Percentiles rank a stretch among this genome's conserved stretches.
phyloP scores from a whole-genome alignment of 2,797 vertebrate genomes.

The Morelia viridis region DNA sequence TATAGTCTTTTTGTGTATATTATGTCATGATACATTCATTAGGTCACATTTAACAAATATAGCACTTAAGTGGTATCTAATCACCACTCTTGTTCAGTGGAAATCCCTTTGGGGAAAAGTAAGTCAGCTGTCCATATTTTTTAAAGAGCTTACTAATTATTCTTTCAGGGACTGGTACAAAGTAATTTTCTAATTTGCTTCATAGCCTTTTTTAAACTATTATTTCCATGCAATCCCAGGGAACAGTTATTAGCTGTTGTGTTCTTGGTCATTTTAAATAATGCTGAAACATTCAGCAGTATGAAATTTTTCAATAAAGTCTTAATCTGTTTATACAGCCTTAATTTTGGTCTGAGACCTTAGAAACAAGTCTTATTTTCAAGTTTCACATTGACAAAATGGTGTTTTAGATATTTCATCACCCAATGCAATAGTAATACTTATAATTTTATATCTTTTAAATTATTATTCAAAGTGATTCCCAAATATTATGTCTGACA shows the following conservation, averaged over 20 bases:
- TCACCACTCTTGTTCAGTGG: constrained; percentile 23
- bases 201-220: neutral
- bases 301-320: neutral
- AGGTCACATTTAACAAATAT: constrained; percentile 37
- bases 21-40: constrained; percentile 37
- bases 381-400: neutral
- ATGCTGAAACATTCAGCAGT: neutral
- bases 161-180: constrained; percentile 20
- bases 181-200: constrained; percentile 19
- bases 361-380: neutral
- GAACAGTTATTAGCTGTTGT: constrained; percentile 14
- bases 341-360: neutral
- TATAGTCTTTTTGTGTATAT: constrained; percentile 37
- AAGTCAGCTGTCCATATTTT: constrained; percentile 22
- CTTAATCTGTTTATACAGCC: rapidly evolving
- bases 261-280: constrained; percentile 36
- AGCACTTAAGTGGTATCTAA: constrained; percentile 44
- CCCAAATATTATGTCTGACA: neutral
- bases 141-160: constrained; percentile 30
- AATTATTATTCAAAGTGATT: neutral
- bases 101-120: constrained; percentile 41
- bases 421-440: neutral
- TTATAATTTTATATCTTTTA: neutral
- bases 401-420: neutral
- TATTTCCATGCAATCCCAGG: constrained; percentile 15